A percentile compares a stretch with the other conserved stretches of the same genome.
Conservation (phyloP, 1,140 invertebrate genomes). For the Bombus haemorrhoidalis region DNA sequence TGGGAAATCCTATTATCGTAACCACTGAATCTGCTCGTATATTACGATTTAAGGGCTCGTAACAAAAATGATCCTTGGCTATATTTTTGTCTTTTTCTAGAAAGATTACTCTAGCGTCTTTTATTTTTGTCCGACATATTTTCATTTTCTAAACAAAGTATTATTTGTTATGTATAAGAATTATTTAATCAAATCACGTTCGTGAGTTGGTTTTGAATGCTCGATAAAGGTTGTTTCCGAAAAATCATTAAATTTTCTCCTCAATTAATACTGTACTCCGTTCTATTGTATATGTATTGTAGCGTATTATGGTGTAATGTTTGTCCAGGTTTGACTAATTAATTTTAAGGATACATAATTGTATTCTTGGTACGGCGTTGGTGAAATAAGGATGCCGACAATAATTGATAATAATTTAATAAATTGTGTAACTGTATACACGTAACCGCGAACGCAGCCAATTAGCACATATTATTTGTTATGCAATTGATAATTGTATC, state of each 20-base stretch:
- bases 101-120: neutral
- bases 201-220: too few species aligned
- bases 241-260: too few species aligned
- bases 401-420: neutral
- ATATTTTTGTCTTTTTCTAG: neutral
- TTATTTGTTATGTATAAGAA: too few species aligned
- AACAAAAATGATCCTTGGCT: too few species aligned
- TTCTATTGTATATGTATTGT: too few species aligned
- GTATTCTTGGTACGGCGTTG: neutral
- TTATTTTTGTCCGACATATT: too few species aligned
- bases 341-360: neutral
- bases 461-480: neutral
- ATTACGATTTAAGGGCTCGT: neutral
- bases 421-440: neutral
- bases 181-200: too few species aligned
- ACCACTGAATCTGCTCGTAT: neutral
- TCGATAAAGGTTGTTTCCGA: too few species aligned
- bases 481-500: neutral
- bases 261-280: too few species aligned
- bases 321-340: too few species aligned
- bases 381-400: neutral
- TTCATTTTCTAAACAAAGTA: too few species aligned
- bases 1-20: constrained; percentile 2
- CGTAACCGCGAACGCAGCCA: neutral
- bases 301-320: too few species aligned